Percentiles rank a stretch among this genome's conserved stretches.
phyloP scores from a whole-genome alignment of 2,888 invertebrate species.

The Drosophila neonasuta region DNA sequence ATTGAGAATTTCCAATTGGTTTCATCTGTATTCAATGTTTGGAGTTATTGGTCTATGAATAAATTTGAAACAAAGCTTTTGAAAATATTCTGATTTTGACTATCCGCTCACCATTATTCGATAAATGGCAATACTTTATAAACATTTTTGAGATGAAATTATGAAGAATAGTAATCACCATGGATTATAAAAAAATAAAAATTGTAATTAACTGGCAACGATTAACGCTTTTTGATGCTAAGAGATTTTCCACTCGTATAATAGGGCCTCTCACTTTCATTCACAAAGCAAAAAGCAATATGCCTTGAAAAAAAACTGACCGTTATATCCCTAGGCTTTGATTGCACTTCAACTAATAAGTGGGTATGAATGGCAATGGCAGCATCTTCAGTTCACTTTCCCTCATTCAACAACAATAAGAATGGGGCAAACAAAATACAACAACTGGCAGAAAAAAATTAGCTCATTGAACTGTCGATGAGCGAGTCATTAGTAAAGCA shows the following conservation, averaged over 20 bases:
- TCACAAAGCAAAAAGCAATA: neutral
- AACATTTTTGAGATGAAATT: too few relatives aligned
- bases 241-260: constrained; percentile 20
- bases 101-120: too few relatives aligned
- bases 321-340: constrained; percentile 38
- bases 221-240: neutral
- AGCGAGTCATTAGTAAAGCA: constrained; percentile 68
- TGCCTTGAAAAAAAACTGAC: neutral
- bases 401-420: constrained; percentile 41
- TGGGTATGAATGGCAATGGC: constrained; percentile 43
- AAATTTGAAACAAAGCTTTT: neutral
- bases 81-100: neutral
- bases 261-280: constrained; percentile 50
- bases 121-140: too few relatives aligned
- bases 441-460: constrained; percentile 49
- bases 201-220: neutral
- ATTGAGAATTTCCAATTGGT: neutral
- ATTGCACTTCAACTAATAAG: constrained; percentile 41
- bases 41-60: neutral
- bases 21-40: neutral
- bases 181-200: too few relatives aligned
- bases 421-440: constrained; percentile 32
- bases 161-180: too few relatives aligned
- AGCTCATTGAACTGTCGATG: constrained; percentile 73
- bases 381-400: constrained; percentile 55